phyloP scores from a whole-genome alignment of 2,888 invertebrate genomes.

The Synergus laeviventris region DNA sequence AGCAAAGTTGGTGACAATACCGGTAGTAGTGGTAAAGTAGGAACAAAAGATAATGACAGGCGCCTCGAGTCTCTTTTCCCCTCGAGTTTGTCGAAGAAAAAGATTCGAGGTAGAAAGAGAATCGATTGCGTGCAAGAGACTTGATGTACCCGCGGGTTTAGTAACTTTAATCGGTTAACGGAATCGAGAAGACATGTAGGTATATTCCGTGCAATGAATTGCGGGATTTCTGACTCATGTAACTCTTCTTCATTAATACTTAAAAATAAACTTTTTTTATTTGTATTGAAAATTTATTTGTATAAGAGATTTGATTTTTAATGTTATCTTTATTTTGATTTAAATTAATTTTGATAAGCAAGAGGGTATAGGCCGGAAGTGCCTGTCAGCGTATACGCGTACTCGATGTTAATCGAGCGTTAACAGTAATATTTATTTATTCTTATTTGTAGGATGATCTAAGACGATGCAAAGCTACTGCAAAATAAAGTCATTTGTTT shows the following conservation, averaged over 20 bases:
- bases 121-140: constrained; percentile 31
- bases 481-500: constrained; percentile 57
- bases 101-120: constrained; percentile 21
- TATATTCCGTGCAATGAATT: not conserved
- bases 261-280: not conserved
- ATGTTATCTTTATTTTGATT: not conserved
- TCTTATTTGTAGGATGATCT: constrained; percentile 55
- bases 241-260: not conserved
- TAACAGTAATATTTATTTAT: constrained; percentile 57
- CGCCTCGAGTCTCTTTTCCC: constrained; percentile 25
- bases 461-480: constrained; percentile 50
- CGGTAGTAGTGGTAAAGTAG: constrained; percentile 14
- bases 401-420: constrained; percentile 47
- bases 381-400: constrained; percentile 48
- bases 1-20: constrained; percentile 11
- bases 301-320: not conserved
- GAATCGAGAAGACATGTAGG: constrained; percentile 30
- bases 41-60: constrained; percentile 36
- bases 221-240: constrained; percentile 13
- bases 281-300: not conserved
- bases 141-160: constrained; percentile 18
- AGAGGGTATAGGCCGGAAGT: constrained; percentile 43
- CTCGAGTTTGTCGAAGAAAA: constrained; percentile 3
- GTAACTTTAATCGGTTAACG: constrained; percentile 29
- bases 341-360: not conserved